Conservation (phyloP, 1,140 invertebrate genomes). For the Episyrphus balteatus region DNA sequence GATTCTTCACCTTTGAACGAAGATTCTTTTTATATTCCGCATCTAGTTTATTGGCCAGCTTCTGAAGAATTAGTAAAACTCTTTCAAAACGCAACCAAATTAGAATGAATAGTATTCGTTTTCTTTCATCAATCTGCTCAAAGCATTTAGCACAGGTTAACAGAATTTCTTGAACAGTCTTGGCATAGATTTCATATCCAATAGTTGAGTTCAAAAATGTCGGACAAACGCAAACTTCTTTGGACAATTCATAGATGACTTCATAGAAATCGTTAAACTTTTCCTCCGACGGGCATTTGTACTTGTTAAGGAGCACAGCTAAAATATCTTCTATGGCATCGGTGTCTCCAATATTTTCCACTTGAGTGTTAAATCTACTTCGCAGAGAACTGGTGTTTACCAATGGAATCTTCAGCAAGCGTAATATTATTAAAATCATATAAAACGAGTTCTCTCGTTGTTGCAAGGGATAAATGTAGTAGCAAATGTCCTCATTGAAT, state of each 20-base stretch:
- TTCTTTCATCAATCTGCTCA: constrained; percentile 17
- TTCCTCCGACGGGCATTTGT: constrained; percentile 5
- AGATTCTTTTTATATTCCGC: constrained; percentile 38
- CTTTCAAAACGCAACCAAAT: constrained; percentile 52
- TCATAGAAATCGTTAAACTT: constrained; percentile 3
- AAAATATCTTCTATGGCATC: constrained; percentile 38
- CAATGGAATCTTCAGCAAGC: constrained; percentile 46
- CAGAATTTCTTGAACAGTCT: constrained; percentile 39
- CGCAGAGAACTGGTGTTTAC: constrained; percentile 38
- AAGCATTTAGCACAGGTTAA: constrained; percentile 34
- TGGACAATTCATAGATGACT: constrained; percentile 12
- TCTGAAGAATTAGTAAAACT: constrained; percentile 40
- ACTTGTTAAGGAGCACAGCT: constrained; percentile 10
- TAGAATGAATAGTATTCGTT: constrained; percentile 40
- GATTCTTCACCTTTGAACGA: constrained; percentile 42
- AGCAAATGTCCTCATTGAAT: constrained; percentile 48
- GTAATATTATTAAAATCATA: constrained; percentile 43
- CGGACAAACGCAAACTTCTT: constrained; percentile 39
- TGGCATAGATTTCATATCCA: constrained; percentile 47
- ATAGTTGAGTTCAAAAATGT: constrained; percentile 47
- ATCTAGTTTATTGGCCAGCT: constrained; percentile 34
- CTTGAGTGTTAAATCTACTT: constrained; percentile 24
- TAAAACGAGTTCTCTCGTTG: constrained; percentile 41
- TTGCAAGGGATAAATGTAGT: constrained; percentile 51
- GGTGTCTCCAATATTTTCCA: constrained; percentile 35